These are phyloP conservation scores for Meiosimyza decipiens DNA, from an alignment of 2,888 invertebrate species.

Conservation along the genomic window DNA sequence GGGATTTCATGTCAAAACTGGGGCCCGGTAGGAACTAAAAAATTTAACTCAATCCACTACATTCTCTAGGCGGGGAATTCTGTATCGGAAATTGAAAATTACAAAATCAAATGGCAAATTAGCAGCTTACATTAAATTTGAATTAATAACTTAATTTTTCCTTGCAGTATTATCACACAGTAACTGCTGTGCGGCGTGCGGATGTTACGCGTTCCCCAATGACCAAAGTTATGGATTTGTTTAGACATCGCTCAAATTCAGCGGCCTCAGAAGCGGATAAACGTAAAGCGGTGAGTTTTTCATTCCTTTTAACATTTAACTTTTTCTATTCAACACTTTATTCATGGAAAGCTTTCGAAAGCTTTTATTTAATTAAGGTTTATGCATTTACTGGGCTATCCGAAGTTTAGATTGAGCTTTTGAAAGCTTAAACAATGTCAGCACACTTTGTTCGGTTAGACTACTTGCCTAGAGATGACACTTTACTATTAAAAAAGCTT, in stretches of 20 bases:
- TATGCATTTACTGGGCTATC: too few relatives aligned
- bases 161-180: slow-evolving; percentile 77
- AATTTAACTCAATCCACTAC: too few relatives aligned
- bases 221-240: slow-evolving; percentile 92
- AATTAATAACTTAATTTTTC: neutral
- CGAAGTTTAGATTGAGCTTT: too few relatives aligned
- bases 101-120: neutral
- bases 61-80: too few relatives aligned
- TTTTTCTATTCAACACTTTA: too few relatives aligned
- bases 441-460: neutral
- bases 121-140: slow-evolving; percentile 3
- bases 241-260: slow-evolving; percentile 80
- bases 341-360: neutral
- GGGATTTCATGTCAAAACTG: too few relatives aligned
- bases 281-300: slow-evolving; percentile 75
- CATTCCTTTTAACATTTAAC: too few relatives aligned
- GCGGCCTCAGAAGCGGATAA: slow-evolving; percentile 78
- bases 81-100: too few relatives aligned
- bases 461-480: neutral
- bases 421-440: too few relatives aligned
- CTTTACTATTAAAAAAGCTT: slow-evolving; percentile 27
- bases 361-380: neutral
- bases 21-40: too few relatives aligned
- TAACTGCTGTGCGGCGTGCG: slow-evolving; percentile 74
- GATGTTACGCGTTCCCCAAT: slow-evolving; percentile 79